These are phyloP conservation scores for Dasyornis broadbenti DNA, from an alignment of 2,113 vertebrate genomes.

Conservation along the genomic window DNA sequence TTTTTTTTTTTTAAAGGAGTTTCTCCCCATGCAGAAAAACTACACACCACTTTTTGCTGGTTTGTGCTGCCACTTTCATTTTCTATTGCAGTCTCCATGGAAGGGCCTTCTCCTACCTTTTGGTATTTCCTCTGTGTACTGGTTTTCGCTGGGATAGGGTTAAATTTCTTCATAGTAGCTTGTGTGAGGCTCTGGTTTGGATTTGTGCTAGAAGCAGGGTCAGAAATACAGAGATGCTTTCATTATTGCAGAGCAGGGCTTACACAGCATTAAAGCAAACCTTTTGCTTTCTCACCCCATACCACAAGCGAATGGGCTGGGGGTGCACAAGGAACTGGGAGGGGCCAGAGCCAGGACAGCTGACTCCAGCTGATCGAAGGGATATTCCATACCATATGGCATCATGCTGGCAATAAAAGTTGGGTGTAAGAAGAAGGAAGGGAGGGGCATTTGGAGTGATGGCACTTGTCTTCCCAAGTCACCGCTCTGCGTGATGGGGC, in stretches of 20 bases:
- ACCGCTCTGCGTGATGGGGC: rapidly evolving
- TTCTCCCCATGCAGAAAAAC: not conserved
- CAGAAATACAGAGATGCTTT: not conserved
- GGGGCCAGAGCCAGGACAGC: not conserved
- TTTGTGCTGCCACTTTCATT: not conserved
- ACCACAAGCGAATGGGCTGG: not conserved
- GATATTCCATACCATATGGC: not conserved
- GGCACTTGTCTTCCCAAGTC: not conserved
- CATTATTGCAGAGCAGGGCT: not conserved
- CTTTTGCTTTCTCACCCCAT: not conserved
- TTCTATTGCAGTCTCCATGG: not conserved
- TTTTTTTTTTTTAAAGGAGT: not conserved
- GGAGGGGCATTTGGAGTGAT: not conserved
- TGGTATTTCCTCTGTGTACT: not conserved
- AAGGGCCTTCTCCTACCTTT: not conserved
- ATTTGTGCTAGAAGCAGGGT: not conserved
- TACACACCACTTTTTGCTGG: not conserved
- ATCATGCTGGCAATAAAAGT: not conserved
- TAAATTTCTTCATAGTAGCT: not conserved
- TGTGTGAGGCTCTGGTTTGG: not conserved
- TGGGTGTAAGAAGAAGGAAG: not conserved
- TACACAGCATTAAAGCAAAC: not conserved
- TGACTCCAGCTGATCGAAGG: not conserved
- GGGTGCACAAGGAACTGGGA: not conserved
- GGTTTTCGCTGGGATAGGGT: not conserved